A percentile compares a stretch with the other conserved stretches of the same genome.
Conservation (phyloP, 2,113 vertebrate genomes). For the Antechinus stuartii region DNA sequence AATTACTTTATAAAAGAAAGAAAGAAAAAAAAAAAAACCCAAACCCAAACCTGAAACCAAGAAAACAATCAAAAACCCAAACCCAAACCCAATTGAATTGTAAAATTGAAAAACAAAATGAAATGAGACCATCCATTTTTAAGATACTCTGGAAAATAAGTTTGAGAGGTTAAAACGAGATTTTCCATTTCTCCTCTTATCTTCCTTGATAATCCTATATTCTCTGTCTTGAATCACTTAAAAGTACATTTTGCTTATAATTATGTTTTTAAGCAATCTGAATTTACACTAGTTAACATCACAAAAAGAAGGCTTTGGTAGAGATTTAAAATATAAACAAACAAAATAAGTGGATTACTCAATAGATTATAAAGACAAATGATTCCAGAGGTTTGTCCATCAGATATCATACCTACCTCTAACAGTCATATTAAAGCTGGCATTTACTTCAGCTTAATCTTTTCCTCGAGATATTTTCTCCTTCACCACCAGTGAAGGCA, state of each 20-base stretch:
- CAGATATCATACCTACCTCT: not conserved
- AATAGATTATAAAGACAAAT: slow-evolving; percentile 34
- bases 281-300: not conserved
- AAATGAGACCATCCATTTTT: not conserved
- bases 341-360: not conserved
- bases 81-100: not conserved
- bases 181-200: not conserved
- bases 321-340: not conserved
- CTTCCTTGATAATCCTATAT: not conserved
- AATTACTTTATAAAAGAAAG: no score
- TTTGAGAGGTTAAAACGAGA: not conserved
- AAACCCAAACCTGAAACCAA: not conserved
- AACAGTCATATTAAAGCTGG: not conserved
- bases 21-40: not conserved
- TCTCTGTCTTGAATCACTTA: not conserved
- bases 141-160: not conserved
- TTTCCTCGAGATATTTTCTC: not conserved
- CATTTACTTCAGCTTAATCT: slow-evolving; percentile 9
- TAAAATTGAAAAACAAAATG: not conserved
- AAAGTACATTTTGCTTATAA: not conserved
- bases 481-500: not conserved
- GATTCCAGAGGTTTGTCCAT: not conserved
- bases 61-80: no score
- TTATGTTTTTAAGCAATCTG: not conserved
- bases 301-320: not conserved